Evolutionary conservation across 2,113 vertebrate genomes (phyloP).

Genomic region (Campylomormyrus tamandua): DNA sequence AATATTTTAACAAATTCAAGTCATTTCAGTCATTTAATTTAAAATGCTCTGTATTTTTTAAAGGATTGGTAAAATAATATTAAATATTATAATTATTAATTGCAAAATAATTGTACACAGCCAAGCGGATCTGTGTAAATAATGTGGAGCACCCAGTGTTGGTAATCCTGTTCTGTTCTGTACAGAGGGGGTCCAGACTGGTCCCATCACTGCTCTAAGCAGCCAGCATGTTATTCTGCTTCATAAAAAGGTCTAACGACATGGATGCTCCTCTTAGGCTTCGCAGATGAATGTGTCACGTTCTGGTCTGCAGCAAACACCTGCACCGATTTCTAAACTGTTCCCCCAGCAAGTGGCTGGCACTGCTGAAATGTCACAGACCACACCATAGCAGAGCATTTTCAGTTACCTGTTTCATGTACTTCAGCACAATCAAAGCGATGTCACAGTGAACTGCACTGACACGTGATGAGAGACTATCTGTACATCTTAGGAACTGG

Average conservation of each 20-base stretch:
- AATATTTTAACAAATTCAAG: neutral
- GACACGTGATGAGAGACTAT: neutral
- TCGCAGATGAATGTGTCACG: neutral
- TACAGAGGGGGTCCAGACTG: neutral
- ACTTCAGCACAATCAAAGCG: neutral
- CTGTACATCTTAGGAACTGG: neutral
- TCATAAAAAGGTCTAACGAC: neutral
- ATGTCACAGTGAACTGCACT: neutral
- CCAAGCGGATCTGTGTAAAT: neutral
- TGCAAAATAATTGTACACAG: neutral
- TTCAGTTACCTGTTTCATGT: neutral
- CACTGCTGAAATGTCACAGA: neutral
- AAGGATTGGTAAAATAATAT: neutral
- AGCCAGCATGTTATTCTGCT: neutral
- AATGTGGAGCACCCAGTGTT: neutral
- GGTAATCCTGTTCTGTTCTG: neutral
- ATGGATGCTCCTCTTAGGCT: neutral
- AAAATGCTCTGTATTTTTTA: neutral
- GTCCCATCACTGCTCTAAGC: neutral
- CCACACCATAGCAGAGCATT: neutral
- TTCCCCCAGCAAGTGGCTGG: neutral
- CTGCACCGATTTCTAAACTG: neutral
- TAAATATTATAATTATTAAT: neutral
- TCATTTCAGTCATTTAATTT: neutral
- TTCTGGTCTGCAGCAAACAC: neutral